A percentile compares a stretch with the other conserved stretches of the same genome.
Conservation (phyloP, 2,797 vertebrate species). For the Myiotriccus ornatus region DNA sequence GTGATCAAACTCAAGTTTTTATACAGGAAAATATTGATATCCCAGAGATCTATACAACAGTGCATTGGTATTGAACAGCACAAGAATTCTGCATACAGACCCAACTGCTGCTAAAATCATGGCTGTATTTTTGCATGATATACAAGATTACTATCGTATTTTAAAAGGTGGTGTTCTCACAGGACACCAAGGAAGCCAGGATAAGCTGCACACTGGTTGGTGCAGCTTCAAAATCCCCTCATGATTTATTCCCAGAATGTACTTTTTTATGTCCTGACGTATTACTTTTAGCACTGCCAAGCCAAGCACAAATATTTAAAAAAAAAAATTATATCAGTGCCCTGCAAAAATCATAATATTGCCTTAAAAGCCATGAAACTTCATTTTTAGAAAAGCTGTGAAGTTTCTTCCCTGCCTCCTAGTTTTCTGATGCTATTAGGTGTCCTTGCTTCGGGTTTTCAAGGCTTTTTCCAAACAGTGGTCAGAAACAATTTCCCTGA, state of each 20-base stretch:
- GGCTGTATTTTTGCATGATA: background rate
- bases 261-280: background rate
- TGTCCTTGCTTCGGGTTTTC: background rate
- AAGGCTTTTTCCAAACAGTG: background rate
- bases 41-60: background rate
- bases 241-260: background rate
- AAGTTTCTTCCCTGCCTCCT: background rate
- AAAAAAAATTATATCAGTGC: background rate
- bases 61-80: background rate
- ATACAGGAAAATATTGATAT: background rate
- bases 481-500: background rate
- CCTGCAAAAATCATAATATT: background rate
- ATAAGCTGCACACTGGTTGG: background rate
- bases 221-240: background rate
- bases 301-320: background rate
- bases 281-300: background rate
- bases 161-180: background rate
- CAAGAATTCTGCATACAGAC: background rate
- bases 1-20: background rate
- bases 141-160: background rate
- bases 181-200: background rate
- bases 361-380: background rate
- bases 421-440: background rate
- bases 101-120: background rate
- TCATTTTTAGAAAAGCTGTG: background rate